phyloP scores from a whole-genome alignment of 2,113 vertebrate genomes.

The human (Homo sapiens) region GRCh38 chr7:104540501-104541000 shows the following conservation, averaged over 20 bases:
- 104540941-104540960: neutral
- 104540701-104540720: neutral
- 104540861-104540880: neutral
- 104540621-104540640: neutral
- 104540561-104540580: neutral
- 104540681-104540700: neutral
- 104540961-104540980: neutral
- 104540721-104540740: neutral
- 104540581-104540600: neutral
- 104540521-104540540: neutral
- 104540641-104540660: neutral
- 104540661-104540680: neutral
- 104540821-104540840: neutral
- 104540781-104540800: neutral
- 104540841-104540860: neutral
- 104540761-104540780: neutral
- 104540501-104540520: neutral
- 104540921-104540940: neutral
- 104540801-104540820: neutral
- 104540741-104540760: neutral
- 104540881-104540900: neutral
- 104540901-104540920: constrained; percentile 36
- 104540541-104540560: neutral
- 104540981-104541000: constrained; percentile 15
- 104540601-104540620: neutral